Evolutionary conservation across 2,888 invertebrate genomes (phyloP), one percentile per base, ranked within the genome.

Genomic region (Amiota mariae): DNA sequence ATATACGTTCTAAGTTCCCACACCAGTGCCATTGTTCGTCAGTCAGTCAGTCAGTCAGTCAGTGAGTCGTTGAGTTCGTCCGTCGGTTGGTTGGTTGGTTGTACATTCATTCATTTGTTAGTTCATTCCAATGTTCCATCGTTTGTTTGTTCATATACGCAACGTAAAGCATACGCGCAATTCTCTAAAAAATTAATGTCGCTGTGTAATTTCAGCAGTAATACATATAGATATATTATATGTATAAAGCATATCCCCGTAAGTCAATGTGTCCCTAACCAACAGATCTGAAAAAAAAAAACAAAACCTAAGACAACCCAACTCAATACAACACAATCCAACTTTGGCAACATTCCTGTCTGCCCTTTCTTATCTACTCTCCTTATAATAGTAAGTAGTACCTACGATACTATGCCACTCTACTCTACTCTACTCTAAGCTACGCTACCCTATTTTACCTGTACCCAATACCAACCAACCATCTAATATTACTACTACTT

Each of bases 141-240:
- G 15, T 47, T 47, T 46, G 15, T 47, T 54, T 46, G 15, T 47
- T 54, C 36, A 15, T 71, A 20, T 61, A 51, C 24, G 24, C 36
- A 15, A 11, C 18, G 74, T 76, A 77, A 79, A 79, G 84, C 80
- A 81, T 82, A 81, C 83, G 84, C 82, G 83, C 81, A 83, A 82
- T 82, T 85, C 84, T 84, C 84, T 84, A 85, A 84, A 85, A 85
- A 87, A 86, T 85, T 87, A 87, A 86, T 87, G 84, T 86, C 82
- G 83, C 82, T 82, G 82, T 83, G 80, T 86, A 85, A 86, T 85
- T 86, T 86, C 77, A 77, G 76, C 82, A 82, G 79, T 81, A 79
- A 77, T 70, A 72, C 70, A 75, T 71, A 70, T 46, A 67, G 49
- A 36, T 48, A 20, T 56, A 71, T 46, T 0, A 3, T 24, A 24